Conservation (phyloP, 1,140 invertebrate genomes). For the Philotrypesis tridentata region DNA sequence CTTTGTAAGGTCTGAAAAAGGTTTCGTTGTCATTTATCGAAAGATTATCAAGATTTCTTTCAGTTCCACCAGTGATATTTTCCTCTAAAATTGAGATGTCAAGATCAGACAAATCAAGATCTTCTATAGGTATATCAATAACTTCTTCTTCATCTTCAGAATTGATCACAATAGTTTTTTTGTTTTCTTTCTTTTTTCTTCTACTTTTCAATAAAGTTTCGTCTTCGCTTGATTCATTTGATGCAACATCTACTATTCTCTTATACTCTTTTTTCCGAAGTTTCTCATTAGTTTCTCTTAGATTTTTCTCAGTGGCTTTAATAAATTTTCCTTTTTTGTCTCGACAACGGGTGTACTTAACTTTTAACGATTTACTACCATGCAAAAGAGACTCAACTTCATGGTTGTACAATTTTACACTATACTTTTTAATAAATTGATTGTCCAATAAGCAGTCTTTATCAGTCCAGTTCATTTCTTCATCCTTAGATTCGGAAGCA, state of each 20-base stretch:
- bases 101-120: slow-evolving; percentile 43
- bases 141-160: background rate
- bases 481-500: background rate
- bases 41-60: slow-evolving; percentile 8
- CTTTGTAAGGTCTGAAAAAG: slow-evolving; percentile 61
- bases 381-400: slow-evolving; percentile 50
- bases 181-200: background rate
- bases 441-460: slow-evolving; percentile 18
- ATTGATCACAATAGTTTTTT: slow-evolving; percentile 21
- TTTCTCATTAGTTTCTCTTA: background rate
- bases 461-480: background rate
- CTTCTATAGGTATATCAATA: slow-evolving; percentile 9
- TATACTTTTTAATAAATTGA: slow-evolving; percentile 54
- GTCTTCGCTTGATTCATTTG: background rate
- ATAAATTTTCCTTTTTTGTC: slow-evolving; percentile 42
- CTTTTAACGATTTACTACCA: slow-evolving; percentile 7
- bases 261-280: background rate
- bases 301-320: background rate
- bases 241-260: background rate
- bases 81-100: slow-evolving; percentile 52
- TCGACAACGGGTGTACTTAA: slow-evolving; percentile 16
- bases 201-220: slow-evolving; percentile 12
- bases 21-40: slow-evolving; percentile 23
- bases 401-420: slow-evolving; percentile 49
- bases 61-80: background rate